These are phyloP conservation scores for Clarias pachynema DNA, from an alignment of 2,797 vertebrate species.

Conservation along the genomic window DNA sequence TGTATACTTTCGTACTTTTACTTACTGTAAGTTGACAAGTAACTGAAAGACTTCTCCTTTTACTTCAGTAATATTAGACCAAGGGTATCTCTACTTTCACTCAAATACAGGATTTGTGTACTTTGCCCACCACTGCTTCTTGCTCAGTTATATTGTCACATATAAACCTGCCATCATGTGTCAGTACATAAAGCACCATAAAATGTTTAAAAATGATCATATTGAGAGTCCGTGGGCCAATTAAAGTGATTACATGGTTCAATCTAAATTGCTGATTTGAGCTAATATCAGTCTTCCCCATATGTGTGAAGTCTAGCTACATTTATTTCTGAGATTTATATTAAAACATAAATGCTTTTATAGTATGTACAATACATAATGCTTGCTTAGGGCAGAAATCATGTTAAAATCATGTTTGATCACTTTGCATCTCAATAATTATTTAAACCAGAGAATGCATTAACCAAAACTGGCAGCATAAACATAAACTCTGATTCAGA, in stretches of 20 bases:
- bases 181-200: background rate
- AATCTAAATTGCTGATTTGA: background rate
- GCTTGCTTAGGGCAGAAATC: too few relatives aligned
- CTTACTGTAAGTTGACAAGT: too few relatives aligned
- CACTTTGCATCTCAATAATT: background rate
- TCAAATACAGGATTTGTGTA: too few relatives aligned
- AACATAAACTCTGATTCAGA: background rate
- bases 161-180: background rate
- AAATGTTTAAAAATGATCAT: background rate
- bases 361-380: background rate
- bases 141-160: background rate
- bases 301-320: background rate
- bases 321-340: conserved; percentile 1
- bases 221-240: background rate
- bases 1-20: too few relatives aligned
- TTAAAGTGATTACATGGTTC: background rate
- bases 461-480: background rate
- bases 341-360: background rate
- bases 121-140: too few relatives aligned
- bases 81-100: too few relatives aligned
- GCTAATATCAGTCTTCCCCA: background rate
- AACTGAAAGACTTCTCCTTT: too few relatives aligned
- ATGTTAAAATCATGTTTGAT: background rate
- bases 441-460: background rate
- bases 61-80: too few relatives aligned